Evolutionary conservation across 23 tunicate genomes (phyloP), one percentile per base, ranked within the genome.

Genomic region (Ascidia mentula): DNA sequence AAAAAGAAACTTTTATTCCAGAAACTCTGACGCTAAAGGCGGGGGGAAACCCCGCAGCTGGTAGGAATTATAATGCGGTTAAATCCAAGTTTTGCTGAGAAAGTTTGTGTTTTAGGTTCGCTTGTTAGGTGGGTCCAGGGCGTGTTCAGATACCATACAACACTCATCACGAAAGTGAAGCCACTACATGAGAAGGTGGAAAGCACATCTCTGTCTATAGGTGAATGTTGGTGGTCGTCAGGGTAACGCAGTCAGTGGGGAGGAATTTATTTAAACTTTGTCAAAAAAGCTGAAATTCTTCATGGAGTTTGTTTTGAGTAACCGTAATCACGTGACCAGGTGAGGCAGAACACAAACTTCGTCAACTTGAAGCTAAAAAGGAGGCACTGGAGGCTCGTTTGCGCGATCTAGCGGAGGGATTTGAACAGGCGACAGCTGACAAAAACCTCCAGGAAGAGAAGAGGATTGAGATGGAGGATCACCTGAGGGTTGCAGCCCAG

Each of bases 381-480:
- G 84, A 84, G 59, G 90, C 98, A 24, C 45, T 93, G 34, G 98
- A 93, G 77, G 77, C 89, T 34, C 87, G 98, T 31, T 72, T 93
- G 53, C 87, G 83, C 74, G 98, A 93, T 36, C 84, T 93, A 46
- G 92, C 86, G 45, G 93, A 80, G 1, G 93, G 93, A 28, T 93
- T 93, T 40, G 98, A 93, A 80, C 89, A 84, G 77, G 98, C 98
- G 30, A 93, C 98, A 26, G 92, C 86, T 30, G 98, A 93, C 59
- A 93, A 93, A 80, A 93, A 93, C 61, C 53, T 71, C 28, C 98
- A 93, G 61, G 92, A 84, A 60, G 86, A 88, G 40, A 93, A 93
- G 45, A 72, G 87, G 35, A 70, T 38, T 28, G 98, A 93, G 74
- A 93, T 93, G 98, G 77, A 88, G 46, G 97, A 91, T 36, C 90